Evolutionary conservation across 2,888 invertebrate genomes (phyloP), one percentile per base, ranked within the genome.

Genomic region (Caenorhabditis sulstoni): DNA sequence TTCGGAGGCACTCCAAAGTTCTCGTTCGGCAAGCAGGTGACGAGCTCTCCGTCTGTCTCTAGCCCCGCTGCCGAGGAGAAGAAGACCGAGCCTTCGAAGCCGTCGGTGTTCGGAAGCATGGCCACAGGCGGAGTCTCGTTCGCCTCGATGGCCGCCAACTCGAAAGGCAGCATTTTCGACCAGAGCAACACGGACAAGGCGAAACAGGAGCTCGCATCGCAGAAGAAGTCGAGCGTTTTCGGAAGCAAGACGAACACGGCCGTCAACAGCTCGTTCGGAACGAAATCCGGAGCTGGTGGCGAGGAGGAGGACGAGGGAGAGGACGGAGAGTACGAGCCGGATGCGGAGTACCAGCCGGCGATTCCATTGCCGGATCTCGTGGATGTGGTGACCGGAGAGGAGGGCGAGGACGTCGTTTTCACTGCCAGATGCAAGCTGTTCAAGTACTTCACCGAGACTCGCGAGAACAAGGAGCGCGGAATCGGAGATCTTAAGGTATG

Each of bases 401-500:
- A 90, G 67, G 85, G 84, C 35, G 90, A 90, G 55, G 81, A 84
- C 59, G 87, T 89, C 3, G 61, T 91, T 29, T 92, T 91, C 85
- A 82, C 81, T 4, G 88, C 90, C 37, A 89, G 91, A 52, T 90
- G 90, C 66, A 91, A 91, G 79, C 85, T 92, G 22, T 92, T 86
- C 85, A 90, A 92, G 12, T 90, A 75, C 73, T 80, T 81, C 49
- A 35, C 74, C 8, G 89, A 87, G 11, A 71, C 76, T 7, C 81
- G 84, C 41, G 90, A 90, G 77, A 91, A 91, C 90, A 92, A 91
- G 85, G 92, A 92, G 79, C 88, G 92, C 14, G 92, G 92, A 3
- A 81, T 91, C 8, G 93, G 93, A 11, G 91, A 92, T 50, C 83
- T 93, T 18, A 93, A 92, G 81, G 87, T 87, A n/a, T 8, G 39